phyloP scores from a whole-genome alignment of 2,888 invertebrate genomes.

The Eupithecia dodoneata region DNA sequence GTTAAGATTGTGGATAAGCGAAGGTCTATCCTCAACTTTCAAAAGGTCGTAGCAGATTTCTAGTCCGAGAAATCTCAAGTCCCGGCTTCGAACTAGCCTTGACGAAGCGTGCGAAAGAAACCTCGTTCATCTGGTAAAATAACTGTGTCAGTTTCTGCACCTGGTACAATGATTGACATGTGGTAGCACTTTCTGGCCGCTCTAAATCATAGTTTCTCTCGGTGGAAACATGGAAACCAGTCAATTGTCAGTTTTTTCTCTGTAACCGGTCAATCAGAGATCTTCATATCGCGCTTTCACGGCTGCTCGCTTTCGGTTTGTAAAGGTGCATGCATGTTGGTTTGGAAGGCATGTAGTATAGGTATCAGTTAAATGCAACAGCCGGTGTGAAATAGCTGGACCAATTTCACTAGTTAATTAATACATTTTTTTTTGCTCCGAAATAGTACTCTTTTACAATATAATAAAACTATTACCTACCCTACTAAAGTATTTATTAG shows the following conservation, averaged over 20 bases:
- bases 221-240: constrained; percentile 40
- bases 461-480: no score
- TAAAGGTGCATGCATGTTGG: constrained; percentile 21
- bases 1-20: background rate
- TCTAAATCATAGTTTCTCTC: constrained; percentile 43
- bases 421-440: no score
- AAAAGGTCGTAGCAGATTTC: background rate
- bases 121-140: constrained; percentile 18
- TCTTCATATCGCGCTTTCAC: constrained; percentile 41
- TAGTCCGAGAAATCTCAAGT: constrained; percentile 2
- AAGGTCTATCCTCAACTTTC: constrained; percentile 4
- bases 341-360: background rate
- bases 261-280: constrained; percentile 35
- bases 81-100: constrained; percentile 5
- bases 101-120: constrained; percentile 20
- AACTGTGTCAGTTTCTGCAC: constrained; percentile 33
- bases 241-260: constrained; percentile 42
- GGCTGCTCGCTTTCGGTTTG: constrained; percentile 26
- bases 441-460: no score
- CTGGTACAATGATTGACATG: constrained; percentile 35
- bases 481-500: no score
- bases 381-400: no score
- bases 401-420: no score
- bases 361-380: background rate
- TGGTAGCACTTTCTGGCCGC: constrained; percentile 39